These are phyloP conservation scores for Theretra japonica DNA, from an alignment of 2,888 invertebrate species.

Conservation along the genomic window DNA sequence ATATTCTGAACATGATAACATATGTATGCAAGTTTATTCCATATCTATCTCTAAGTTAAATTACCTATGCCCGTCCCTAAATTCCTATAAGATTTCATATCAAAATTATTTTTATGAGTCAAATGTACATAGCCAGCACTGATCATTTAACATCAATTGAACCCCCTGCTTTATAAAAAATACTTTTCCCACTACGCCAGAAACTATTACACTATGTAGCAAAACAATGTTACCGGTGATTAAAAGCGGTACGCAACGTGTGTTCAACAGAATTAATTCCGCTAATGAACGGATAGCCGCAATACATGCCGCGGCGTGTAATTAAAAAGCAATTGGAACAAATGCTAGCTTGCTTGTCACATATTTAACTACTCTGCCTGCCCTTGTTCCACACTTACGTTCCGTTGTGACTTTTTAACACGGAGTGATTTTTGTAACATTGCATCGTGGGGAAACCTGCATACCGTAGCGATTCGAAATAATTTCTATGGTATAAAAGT, in stretches of 20 bases:
- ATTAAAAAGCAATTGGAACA: constrained; percentile 2
- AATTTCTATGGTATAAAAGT: too few species aligned
- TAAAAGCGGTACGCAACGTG: constrained; percentile 5
- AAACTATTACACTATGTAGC: neutral
- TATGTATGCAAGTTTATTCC: too few species aligned
- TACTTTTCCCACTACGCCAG: neutral
- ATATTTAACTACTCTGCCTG: neutral
- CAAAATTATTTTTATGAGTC: too few species aligned
- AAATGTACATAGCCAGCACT: too few species aligned
- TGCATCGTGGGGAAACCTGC: too few species aligned
- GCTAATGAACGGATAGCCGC: constrained; percentile 7
- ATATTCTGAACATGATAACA: too few species aligned
- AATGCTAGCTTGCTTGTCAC: neutral
- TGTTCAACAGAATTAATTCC: constrained; percentile 4
- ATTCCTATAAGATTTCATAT: too few species aligned
- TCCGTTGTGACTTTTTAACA: neutral
- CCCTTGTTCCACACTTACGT: too few species aligned
- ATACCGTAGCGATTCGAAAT: too few species aligned
- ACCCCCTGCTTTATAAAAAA: neutral
- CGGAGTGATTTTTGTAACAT: neutral
- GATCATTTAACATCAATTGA: neutral
- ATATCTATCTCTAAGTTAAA: too few species aligned
- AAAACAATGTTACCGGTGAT: neutral
- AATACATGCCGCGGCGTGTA: neutral
- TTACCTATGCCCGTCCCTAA: too few species aligned